phyloP scores from a whole-genome alignment of 2,113 vertebrate genomes.

The Oceanites oceanicus region DNA sequence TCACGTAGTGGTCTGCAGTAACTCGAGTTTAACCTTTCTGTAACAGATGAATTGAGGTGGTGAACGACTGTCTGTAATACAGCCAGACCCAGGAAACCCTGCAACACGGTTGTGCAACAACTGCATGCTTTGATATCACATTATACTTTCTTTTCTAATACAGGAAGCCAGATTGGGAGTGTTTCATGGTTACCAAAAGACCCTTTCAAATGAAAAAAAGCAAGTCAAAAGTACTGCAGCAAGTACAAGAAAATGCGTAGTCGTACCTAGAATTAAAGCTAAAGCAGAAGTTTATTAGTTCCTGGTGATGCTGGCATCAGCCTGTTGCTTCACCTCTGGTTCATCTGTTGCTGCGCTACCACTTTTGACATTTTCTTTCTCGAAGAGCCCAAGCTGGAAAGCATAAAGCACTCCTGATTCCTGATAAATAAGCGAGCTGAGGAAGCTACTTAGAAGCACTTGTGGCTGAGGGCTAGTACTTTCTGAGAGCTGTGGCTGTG shows the following conservation, averaged over 20 bases:
- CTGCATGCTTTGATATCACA: constrained; percentile 22
- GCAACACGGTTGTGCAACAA: background rate
- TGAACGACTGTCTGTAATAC: background rate
- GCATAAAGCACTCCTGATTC: constrained; percentile 70
- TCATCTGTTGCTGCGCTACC: constrained; percentile 36
- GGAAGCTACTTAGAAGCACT: constrained; percentile 66
- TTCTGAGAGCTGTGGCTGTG: constrained; percentile 57
- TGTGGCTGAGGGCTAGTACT: constrained; percentile 63
- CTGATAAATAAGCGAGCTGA: constrained; percentile 38
- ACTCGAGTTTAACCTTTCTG: background rate
- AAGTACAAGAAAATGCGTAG: background rate
- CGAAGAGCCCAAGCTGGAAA: constrained; percentile 59
- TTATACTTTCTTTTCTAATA: constrained; percentile 9
- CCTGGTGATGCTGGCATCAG: background rate
- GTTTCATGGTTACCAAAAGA: constrained; percentile 68
- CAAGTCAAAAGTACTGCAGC: constrained; percentile 25
- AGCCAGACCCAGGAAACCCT: constrained; percentile 4
- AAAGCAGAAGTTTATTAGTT: background rate
- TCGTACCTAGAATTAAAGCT: background rate
- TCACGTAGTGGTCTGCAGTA: background rate
- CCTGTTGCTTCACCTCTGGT: constrained; percentile 36
- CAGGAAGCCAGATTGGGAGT: constrained; percentile 52
- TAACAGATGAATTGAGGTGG: background rate
- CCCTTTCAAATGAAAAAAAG: background rate
- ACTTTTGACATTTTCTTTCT: constrained; percentile 56